Conservation (phyloP, 2,113 vertebrate species). For the Smithornis capensis region DNA sequence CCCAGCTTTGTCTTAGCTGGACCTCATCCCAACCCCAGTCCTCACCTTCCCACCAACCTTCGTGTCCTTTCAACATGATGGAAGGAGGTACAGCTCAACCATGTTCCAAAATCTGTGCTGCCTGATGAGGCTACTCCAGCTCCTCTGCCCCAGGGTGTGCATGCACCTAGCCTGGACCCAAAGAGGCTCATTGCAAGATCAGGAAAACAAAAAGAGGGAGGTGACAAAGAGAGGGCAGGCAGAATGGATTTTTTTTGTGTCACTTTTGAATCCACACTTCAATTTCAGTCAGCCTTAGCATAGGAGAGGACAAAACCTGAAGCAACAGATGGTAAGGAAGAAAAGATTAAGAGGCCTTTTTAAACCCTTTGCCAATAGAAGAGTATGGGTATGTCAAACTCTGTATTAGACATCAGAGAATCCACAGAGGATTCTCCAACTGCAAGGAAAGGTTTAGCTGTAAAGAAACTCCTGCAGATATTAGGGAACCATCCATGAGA, state of each 20-base stretch:
- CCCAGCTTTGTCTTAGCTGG: neutral
- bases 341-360: neutral
- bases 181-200: neutral
- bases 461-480: neutral
- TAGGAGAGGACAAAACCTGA: neutral
- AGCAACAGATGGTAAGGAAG: neutral
- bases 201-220: neutral
- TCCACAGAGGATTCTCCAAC: neutral
- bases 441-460: neutral
- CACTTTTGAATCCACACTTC: neutral
- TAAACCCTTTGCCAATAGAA: neutral
- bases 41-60: neutral
- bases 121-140: neutral
- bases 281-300: neutral
- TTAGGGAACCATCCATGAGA: neutral
- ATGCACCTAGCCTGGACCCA: neutral
- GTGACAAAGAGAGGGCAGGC: neutral
- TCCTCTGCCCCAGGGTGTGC: neutral
- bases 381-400: neutral
- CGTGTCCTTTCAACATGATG: neutral
- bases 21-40: neutral
- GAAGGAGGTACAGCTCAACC: neutral
- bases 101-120: neutral
- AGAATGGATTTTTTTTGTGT: neutral
- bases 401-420: neutral